Evolutionary conservation across 2,113 vertebrate species (phyloP), one percentile per base, ranked within the genome.

Genomic region (Pygoscelis adeliae): DNA sequence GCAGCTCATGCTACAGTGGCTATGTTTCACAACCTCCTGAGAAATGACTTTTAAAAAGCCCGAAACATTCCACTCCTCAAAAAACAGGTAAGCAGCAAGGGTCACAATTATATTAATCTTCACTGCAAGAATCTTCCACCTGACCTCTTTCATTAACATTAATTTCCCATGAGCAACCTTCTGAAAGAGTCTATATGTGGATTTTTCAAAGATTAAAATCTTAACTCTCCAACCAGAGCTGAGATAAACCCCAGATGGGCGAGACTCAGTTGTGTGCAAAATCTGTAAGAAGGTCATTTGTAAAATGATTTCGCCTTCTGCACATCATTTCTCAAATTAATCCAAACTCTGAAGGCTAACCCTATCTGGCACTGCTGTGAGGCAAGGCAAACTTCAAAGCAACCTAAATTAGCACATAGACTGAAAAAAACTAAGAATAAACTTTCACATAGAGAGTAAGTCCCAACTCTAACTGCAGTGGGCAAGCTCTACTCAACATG

Each of bases 161-260:
- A 25, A 87, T 89, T 95, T 93, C 69, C 63, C 63, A 76, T 13
- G 1, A 91, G 65, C 20, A 87, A 62, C 25, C 69, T 87, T 89
- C 80, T 84, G 65, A 71, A 92, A 59, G 46, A 91, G 38, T 34
- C 69, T 82, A 44, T n/a, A 71, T 26, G 52, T 79, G 61, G 61
- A 91, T 89, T 95, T 97, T 95, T 70, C 87, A 91, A 90, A 97
- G 77, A 94, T 87, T 87, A 93, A 91, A 87, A 93, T 76, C 92
- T 91, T 87, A 87, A 84, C 21, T 83, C 29, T 92, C 86, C 62
- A 89, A 42, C 23, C 49, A 85, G 44, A 84, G 61, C 82, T 40
- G 53, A 94, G 84, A 91, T 55, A 95, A 95, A 91, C 16, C 47
- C 44, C 66, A 56, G 53, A 93, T 46, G 62, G 82, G 71, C 65